Percentiles rank a stretch among this genome's conserved stretches.
Conservation (phyloP, 1,140 invertebrate species). For the Pogonognathellus flavescens region DNA sequence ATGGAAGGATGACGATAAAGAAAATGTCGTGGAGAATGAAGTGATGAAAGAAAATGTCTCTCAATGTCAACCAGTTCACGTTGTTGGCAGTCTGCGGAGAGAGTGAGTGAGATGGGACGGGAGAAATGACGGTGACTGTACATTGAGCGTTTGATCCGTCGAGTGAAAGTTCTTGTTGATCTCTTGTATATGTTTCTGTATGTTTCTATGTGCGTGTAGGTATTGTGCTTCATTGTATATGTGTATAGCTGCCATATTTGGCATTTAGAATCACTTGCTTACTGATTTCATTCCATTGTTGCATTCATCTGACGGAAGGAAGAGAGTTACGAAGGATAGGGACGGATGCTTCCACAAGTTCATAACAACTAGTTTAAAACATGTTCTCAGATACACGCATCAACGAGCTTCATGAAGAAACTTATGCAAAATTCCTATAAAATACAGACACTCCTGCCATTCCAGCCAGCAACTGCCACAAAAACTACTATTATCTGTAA, state of each 20-base stretch:
- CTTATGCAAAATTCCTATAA: no score
- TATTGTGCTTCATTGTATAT: not conserved
- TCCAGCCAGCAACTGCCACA: no score
- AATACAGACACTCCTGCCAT: no score
- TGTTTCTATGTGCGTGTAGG: not conserved
- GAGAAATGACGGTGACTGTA: not conserved
- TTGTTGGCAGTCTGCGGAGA: not conserved
- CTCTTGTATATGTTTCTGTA: not conserved
- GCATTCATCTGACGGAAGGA: not conserved
- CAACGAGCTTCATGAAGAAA: no score
- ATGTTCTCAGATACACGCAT: no score
- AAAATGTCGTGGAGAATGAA: not conserved
- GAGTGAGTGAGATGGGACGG: not conserved
- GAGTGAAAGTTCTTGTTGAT: slow-evolving; percentile 42
- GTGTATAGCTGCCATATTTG: not conserved
- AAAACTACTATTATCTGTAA: no score
- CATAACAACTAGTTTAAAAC: not conserved
- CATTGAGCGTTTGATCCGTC: slow-evolving; percentile 30
- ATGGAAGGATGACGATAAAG: no score
- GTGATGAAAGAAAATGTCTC: slow-evolving; percentile 5
- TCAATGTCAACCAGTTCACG: not conserved
- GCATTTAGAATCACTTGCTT: no score
- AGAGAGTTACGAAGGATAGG: no score
- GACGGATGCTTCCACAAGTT: slow-evolving; percentile 7
- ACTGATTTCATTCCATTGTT: no score